These are phyloP conservation scores for Pseudochromis fuscus DNA, from an alignment of 2,797 vertebrate genomes.

Conservation along the genomic window DNA sequence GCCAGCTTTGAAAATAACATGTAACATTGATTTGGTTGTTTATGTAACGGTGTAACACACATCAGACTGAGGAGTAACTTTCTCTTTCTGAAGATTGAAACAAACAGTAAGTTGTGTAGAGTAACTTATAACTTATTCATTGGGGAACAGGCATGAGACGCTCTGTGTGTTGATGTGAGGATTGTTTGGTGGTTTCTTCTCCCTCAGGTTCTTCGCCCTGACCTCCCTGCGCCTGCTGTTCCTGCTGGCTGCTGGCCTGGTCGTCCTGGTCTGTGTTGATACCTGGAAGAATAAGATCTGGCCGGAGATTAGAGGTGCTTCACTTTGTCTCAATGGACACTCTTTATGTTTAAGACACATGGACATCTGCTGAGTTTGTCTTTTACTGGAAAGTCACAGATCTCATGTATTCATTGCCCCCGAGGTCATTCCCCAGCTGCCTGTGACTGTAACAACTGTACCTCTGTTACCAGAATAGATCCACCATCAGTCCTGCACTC, in stretches of 20 bases:
- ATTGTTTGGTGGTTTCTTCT: conserved; percentile 21
- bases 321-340: neutral
- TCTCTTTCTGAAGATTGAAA: conserved; percentile 4
- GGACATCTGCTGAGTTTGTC: neutral
- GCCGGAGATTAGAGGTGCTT: conserved; percentile 91
- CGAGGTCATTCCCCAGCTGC: neutral
- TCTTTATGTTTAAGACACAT: conserved; percentile 25
- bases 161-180: conserved; percentile 33
- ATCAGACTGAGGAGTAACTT: neutral
- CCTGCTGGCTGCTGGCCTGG: conserved; percentile 87
- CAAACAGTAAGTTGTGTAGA: conserved; percentile 7
- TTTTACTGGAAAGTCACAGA: neutral
- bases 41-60: too few species aligned
- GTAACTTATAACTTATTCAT: neutral
- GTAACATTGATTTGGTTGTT: too few species aligned
- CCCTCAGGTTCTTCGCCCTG: conserved; percentile 92
- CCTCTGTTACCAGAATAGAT: conserved; percentile 19
- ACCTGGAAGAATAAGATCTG: conserved; percentile 96
- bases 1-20: neutral
- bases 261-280: conserved; percentile 89
- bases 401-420: neutral
- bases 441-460: conserved; percentile 9
- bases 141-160: neutral
- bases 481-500: neutral
- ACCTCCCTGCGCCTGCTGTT: conserved; percentile 93